These are phyloP conservation scores for Lasiommata megera DNA, from an alignment of 2,888 invertebrate genomes.

Conservation along the genomic window DNA sequence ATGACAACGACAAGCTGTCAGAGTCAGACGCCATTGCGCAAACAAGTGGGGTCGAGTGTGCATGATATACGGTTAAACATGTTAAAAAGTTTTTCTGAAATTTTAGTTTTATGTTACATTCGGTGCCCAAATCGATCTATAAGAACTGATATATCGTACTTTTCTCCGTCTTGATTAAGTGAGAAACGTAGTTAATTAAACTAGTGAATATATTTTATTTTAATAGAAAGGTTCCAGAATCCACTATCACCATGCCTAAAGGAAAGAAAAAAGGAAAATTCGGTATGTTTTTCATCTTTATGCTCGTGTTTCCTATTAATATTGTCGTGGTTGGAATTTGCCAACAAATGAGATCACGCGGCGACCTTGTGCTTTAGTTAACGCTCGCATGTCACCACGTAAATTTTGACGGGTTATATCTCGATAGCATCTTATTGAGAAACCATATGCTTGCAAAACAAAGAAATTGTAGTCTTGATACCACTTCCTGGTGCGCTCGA, in stretches of 20 bases:
- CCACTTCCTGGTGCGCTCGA: constrained; percentile 26
- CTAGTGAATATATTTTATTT: constrained; percentile 81
- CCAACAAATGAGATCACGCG: constrained; percentile 71
- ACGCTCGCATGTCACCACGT: constrained; percentile 58
- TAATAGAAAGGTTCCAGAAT: constrained; percentile 64
- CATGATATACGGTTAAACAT: constrained; percentile 82
- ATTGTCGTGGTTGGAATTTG: constrained; percentile 45
- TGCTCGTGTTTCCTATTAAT: not conserved
- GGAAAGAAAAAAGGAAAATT: constrained; percentile 88
- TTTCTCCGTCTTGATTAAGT: constrained; percentile 90
- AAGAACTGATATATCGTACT: constrained; percentile 87
- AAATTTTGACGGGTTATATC: constrained; percentile 46
- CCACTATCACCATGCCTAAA: constrained; percentile 85
- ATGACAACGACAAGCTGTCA: constrained; percentile 38
- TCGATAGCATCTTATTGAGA: constrained; percentile 38
- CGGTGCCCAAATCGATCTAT: constrained; percentile 85
- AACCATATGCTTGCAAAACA: constrained; percentile 46
- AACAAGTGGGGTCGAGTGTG: constrained; percentile 70
- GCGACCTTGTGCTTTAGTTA: constrained; percentile 73
- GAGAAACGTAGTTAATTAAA: constrained; percentile 66
- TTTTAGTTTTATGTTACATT: constrained; percentile 87
- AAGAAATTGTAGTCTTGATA: not conserved
- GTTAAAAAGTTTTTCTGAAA: constrained; percentile 88
- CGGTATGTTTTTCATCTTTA: constrained; percentile 71
- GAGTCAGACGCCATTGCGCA: constrained; percentile 62